Percentiles rank a stretch among this genome's conserved stretches.
phyloP scores from a whole-genome alignment of 2,797 vertebrate species.

The Tarsius wallacei region DNA sequence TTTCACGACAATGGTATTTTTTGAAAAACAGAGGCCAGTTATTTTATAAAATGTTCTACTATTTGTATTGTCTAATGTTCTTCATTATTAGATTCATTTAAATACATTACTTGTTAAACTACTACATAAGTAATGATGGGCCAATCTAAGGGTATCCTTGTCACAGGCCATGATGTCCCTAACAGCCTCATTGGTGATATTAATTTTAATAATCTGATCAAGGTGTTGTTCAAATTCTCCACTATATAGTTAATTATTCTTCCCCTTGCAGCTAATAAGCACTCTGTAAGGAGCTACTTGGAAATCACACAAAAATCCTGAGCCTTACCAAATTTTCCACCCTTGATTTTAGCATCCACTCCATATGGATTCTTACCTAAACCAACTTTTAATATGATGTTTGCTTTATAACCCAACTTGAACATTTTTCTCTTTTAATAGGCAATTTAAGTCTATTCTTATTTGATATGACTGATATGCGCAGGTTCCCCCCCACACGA shows the following conservation, averaged over 20 bases:
- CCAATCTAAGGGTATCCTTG: not conserved
- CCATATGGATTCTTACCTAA: not conserved
- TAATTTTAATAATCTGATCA: not conserved
- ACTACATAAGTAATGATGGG: not conserved
- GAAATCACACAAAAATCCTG: not conserved
- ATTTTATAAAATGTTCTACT: conserved; percentile 32
- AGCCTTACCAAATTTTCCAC: not conserved
- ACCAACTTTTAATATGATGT: conserved; percentile 45
- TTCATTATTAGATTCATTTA: not conserved
- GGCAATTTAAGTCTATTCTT: not conserved
- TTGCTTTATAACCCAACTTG: conserved; percentile 22
- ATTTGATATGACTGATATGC: not conserved
- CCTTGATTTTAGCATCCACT: conserved; percentile 41
- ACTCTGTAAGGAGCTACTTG: conserved; percentile 6
- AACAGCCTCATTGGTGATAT: not conserved
- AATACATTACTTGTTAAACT: not conserved
- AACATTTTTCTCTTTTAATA: conserved; percentile 49
- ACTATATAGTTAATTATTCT: not conserved
- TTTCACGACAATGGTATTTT: not conserved
- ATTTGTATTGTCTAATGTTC: not conserved
- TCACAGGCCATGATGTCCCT: not conserved
- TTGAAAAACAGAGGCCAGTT: not conserved
- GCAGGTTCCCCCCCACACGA: too few relatives aligned
- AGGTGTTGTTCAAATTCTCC: not conserved
- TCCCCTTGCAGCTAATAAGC: not conserved